A percentile compares a stretch with the other conserved stretches of the same genome.
phyloP scores from a whole-genome alignment of 2,113 vertebrate species.

The Odobenus rosmarus region DNA sequence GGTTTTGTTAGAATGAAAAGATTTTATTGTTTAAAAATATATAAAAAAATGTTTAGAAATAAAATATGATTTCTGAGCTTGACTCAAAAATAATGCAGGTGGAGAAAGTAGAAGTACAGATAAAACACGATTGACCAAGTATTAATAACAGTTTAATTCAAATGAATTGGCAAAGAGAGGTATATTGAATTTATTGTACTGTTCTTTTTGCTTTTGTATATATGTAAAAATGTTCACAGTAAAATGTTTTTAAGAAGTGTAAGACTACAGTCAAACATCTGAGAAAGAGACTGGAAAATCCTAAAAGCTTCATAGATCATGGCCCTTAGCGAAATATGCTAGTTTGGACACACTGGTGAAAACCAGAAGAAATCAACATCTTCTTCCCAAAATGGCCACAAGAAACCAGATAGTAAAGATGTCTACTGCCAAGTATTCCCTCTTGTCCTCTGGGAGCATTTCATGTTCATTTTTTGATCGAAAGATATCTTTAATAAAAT shows the following conservation, averaged over 20 bases:
- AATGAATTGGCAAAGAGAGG: neutral
- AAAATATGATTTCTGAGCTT: neutral
- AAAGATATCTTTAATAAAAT: neutral
- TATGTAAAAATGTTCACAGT: neutral
- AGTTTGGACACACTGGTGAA: neutral
- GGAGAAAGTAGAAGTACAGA: neutral
- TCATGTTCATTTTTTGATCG: neutral
- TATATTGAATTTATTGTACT: neutral
- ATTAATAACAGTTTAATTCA: neutral
- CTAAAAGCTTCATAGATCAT: neutral
- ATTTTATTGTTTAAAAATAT: neutral
- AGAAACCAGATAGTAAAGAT: neutral
- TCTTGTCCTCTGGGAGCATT: neutral
- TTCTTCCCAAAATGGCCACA: neutral
- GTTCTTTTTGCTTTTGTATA: neutral
- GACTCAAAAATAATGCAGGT: neutral
- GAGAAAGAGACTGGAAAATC: neutral
- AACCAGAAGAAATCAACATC: slow-evolving; percentile 5
- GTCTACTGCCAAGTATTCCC: neutral
- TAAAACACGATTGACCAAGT: neutral
- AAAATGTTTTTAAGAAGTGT: slow-evolving; percentile 27
- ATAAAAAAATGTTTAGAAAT: neutral
- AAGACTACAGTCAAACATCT: neutral
- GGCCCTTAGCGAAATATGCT: neutral
- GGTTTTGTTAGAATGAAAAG: neutral